Conservation (phyloP, 2,888 invertebrate species). For the Meteorus colon region DNA sequence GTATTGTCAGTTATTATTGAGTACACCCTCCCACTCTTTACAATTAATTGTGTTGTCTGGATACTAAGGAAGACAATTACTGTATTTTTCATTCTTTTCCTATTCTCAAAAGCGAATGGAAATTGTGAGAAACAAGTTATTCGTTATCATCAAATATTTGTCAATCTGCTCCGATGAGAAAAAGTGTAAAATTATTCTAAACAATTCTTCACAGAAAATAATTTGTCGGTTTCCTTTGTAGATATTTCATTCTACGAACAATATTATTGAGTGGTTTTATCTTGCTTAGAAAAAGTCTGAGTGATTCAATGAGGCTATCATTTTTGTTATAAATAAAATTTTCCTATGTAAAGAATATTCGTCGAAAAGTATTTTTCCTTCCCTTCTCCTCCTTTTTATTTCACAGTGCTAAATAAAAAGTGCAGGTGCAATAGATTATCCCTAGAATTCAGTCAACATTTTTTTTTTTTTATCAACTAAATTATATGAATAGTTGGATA, state of each 20-base stretch:
- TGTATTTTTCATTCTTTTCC: slow-evolving; percentile 44
- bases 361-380: slow-evolving; percentile 62
- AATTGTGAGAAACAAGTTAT: slow-evolving; percentile 3
- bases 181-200: slow-evolving; percentile 13
- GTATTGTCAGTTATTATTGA: slow-evolving; percentile 71
- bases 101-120: slow-evolving; percentile 22
- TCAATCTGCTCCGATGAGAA: not conserved
- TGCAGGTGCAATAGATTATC: slow-evolving; percentile 70
- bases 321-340: slow-evolving; percentile 59
- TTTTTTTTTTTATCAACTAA: slow-evolving; percentile 21
- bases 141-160: not conserved
- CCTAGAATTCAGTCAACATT: slow-evolving; percentile 72
- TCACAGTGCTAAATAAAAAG: slow-evolving; percentile 66
- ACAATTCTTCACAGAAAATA: not conserved
- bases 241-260: slow-evolving; percentile 56
- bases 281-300: slow-evolving; percentile 60
- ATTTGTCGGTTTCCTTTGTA: slow-evolving; percentile 42
- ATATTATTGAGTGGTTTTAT: slow-evolving; percentile 59
- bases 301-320: slow-evolving; percentile 62
- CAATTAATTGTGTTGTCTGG: slow-evolving; percentile 68
- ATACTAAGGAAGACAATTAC: slow-evolving; percentile 69
- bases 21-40: slow-evolving; percentile 51
- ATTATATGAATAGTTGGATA: slow-evolving; percentile 27
- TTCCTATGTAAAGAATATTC: slow-evolving; percentile 62
- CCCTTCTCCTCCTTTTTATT: slow-evolving; percentile 42